These are phyloP conservation scores for Geopemphigus sp. DNA, from an alignment of 1,140 invertebrate species.

Conservation along the genomic window DNA sequence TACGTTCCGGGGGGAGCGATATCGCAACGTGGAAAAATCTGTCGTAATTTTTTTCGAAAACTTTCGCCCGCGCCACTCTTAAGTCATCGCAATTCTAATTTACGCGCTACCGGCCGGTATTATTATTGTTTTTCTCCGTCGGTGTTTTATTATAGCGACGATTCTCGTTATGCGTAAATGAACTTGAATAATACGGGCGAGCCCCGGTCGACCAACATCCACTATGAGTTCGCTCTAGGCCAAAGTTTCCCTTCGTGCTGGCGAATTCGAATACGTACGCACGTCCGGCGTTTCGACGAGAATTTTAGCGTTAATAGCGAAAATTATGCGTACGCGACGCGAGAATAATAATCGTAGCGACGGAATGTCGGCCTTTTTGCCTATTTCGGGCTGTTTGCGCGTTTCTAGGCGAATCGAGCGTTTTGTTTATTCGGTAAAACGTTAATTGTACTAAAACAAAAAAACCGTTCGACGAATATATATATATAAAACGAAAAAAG, in stretches of 20 bases:
- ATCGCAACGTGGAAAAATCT: slow-evolving; percentile 14
- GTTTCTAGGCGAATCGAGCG: no score
- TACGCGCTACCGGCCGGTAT: neutral
- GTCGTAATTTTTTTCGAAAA: slow-evolving; percentile 35
- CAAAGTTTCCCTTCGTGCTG: slow-evolving; percentile 34
- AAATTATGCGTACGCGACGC: no score
- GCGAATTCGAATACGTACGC: slow-evolving; percentile 32
- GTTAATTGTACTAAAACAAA: no score
- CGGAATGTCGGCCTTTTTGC: no score
- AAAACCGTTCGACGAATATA: no score
- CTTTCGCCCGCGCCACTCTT: neutral
- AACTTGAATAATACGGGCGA: slow-evolving; percentile 19
- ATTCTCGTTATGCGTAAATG: neutral
- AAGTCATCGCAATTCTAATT: slow-evolving; percentile 34
- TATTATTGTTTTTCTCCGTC: slow-evolving; percentile 35
- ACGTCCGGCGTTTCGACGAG: no score
- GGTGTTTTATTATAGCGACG: neutral
- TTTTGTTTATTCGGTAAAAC: no score
- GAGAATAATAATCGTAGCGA: no score
- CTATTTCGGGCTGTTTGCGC: no score
- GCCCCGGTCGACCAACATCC: slow-evolving; percentile 1
- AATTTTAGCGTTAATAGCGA: no score
- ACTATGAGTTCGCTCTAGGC: slow-evolving; percentile 3
- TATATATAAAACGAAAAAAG: no score
- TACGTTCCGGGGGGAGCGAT: neutral